These are phyloP conservation scores for Australoheros facetus DNA, from an alignment of 2,797 vertebrate species.

Conservation along the genomic window DNA sequence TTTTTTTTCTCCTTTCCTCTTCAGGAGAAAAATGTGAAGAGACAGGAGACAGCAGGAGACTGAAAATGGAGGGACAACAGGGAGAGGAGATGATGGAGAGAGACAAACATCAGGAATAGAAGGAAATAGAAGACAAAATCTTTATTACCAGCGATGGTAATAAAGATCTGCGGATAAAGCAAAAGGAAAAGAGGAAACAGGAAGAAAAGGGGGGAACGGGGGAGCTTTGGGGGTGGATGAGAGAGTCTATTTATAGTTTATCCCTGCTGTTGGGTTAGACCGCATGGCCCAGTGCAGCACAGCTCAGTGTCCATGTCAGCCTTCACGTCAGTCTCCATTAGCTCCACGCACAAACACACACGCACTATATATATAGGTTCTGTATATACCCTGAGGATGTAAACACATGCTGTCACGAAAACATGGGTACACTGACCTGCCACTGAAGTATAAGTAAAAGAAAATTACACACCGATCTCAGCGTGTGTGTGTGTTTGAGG, in stretches of 20 bases:
- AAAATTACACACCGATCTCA: constrained; percentile 31
- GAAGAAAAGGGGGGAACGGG: constrained; percentile 15
- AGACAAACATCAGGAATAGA: neutral
- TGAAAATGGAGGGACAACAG: constrained; percentile 1
- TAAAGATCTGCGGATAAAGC: constrained; percentile 44
- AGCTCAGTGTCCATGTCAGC: constrained; percentile 75
- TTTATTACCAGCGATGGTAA: constrained; percentile 16
- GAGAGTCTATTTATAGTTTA: constrained; percentile 79
- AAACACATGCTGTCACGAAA: constrained; percentile 30
- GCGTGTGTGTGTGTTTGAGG: neutral
- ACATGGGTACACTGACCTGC: constrained; percentile 36
- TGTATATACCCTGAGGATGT: constrained; percentile 1
- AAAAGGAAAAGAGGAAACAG: constrained; percentile 35
- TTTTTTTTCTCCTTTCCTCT: neutral
- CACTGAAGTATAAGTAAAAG: constrained; percentile 12
- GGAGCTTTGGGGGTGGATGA: constrained; percentile 43
- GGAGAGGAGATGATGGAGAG: constrained; percentile 3
- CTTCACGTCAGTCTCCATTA: constrained; percentile 67
- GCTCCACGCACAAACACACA: constrained; percentile 24
- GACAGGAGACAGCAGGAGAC: neutral
- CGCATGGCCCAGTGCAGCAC: constrained; percentile 59
- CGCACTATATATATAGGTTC: constrained; percentile 7
- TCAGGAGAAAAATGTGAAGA: neutral
- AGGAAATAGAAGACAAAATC: constrained; percentile 22
- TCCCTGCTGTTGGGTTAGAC: constrained; percentile 73